These are phyloP conservation scores for Plagiodera versicolora DNA, from an alignment of 2,888 invertebrate species.

Conservation along the genomic window DNA sequence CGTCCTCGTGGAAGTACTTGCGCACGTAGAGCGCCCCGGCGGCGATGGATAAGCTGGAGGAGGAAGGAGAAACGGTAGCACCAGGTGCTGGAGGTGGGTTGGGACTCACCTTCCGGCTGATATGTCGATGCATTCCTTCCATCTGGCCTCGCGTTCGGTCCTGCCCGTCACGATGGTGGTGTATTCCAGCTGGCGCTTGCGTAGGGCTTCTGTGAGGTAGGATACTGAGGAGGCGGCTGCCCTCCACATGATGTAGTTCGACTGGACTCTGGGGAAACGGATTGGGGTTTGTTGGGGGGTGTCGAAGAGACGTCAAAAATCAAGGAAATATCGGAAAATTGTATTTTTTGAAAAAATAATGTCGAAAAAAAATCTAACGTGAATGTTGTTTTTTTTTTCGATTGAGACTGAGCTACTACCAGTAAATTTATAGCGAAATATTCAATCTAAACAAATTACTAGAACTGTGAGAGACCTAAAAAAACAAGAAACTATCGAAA, in stretches of 20 bases:
- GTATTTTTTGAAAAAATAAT: too few species aligned
- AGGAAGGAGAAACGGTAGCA: not conserved
- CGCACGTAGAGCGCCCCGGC: conserved; percentile 85
- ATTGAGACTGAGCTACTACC: too few species aligned
- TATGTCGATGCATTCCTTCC: conserved; percentile 90
- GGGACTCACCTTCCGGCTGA: conserved; percentile 68
- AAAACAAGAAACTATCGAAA: too few species aligned
- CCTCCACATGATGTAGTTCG: conserved; percentile 94
- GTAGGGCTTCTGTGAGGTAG: conserved; percentile 76
- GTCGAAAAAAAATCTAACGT: too few species aligned
- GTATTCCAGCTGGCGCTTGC: conserved; percentile 79
- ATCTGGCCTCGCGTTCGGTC: conserved; percentile 82
- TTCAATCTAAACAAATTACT: too few species aligned
- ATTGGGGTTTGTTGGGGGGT: too few species aligned
- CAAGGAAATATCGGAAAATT: too few species aligned
- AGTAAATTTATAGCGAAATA: too few species aligned
- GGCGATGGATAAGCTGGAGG: conserved; percentile 68
- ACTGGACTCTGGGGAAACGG: conserved; percentile 74
- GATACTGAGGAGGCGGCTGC: conserved; percentile 79
- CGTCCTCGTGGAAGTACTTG: conserved; percentile 83
- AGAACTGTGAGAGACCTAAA: too few species aligned
- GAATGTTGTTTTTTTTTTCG: too few species aligned
- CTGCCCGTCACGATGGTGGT: conserved; percentile 80
- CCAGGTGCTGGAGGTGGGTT: too few species aligned
- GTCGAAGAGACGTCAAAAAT: too few species aligned